Evolutionary conservation across 2,113 vertebrate genomes (phyloP).

Genomic region (Macaca nemestrina): DNA sequence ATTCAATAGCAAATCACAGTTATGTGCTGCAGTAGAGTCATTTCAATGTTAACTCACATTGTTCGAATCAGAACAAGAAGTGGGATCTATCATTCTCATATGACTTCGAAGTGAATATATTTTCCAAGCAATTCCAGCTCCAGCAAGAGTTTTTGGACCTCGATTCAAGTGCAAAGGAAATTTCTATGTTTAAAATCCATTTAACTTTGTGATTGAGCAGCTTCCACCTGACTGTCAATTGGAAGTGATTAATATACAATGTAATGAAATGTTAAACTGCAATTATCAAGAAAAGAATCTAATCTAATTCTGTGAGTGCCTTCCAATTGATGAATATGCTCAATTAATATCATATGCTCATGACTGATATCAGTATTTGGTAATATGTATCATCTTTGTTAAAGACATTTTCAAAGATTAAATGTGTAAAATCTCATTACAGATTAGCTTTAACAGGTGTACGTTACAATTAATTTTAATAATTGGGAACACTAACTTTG

Average conservation of each 20-base stretch:
- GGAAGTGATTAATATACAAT: slow-evolving; percentile 19
- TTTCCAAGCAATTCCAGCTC: background rate
- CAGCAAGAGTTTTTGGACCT: background rate
- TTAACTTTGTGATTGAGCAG: background rate
- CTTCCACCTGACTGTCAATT: background rate
- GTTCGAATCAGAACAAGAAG: background rate
- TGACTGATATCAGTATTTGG: background rate
- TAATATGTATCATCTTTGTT: background rate
- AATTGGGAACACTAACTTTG: background rate
- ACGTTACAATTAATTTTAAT: background rate
- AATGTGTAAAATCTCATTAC: background rate
- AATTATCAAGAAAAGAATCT: slow-evolving; percentile 27
- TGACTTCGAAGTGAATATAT: background rate
- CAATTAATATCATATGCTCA: background rate
- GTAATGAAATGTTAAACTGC: slow-evolving; percentile 25
- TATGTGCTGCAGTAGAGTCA: background rate
- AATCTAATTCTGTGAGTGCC: slow-evolving; percentile 1
- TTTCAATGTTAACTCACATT: background rate
- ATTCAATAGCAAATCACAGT: background rate
- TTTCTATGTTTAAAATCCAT: background rate
- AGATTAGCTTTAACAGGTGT: background rate
- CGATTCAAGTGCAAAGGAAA: background rate
- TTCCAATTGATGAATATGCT: slow-evolving; percentile 29
- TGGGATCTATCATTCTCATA: background rate
- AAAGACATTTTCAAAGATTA: background rate